A percentile compares a stretch with the other conserved stretches of the same genome.
Evolutionary conservation across 2,888 invertebrate genomes (phyloP).

Genomic region (Patella depressa): DNA sequence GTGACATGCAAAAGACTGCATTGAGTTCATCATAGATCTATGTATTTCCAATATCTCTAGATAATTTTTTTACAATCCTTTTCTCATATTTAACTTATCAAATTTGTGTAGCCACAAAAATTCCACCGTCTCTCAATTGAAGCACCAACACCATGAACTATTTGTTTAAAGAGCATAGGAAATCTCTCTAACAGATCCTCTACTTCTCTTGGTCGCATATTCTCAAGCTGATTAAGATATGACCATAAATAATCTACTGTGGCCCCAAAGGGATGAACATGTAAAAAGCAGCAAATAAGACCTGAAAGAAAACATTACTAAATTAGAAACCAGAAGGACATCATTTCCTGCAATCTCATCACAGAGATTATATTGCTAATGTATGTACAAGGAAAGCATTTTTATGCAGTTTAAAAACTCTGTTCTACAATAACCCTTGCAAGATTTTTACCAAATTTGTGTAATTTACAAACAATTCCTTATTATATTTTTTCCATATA

Average conservation of each 20-base stretch:
- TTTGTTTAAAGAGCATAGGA: constrained; percentile 84
- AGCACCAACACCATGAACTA: constrained; percentile 85
- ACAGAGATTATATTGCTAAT: too few species aligned
- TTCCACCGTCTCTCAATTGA: constrained; percentile 90
- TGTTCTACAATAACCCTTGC: too few species aligned
- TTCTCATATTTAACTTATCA: not conserved
- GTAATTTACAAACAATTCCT: constrained; percentile 5
- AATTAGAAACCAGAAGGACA: too few species aligned
- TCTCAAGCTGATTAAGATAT: constrained; percentile 86
- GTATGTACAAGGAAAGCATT: too few species aligned
- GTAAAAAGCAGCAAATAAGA: constrained; percentile 89
- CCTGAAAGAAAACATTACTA: constrained; percentile 66
- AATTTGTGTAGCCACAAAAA: constrained; percentile 78
- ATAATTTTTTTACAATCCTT: not conserved
- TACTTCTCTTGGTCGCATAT: constrained; percentile 78
- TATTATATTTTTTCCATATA: too few species aligned
- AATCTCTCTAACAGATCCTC: constrained; percentile 80
- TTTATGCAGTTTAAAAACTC: too few species aligned
- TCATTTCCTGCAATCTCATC: too few species aligned
- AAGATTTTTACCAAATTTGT: not conserved
- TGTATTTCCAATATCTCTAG: too few species aligned
- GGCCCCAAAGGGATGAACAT: constrained; percentile 94
- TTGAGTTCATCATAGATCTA: too few species aligned
- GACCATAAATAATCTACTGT: constrained; percentile 91
- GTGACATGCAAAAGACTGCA: too few species aligned